A percentile compares a stretch with the other conserved stretches of the same genome.
These are phyloP conservation scores for Neodiprion fabricii DNA, from an alignment of 1,140 invertebrate genomes.

Conservation along the genomic window DNA sequence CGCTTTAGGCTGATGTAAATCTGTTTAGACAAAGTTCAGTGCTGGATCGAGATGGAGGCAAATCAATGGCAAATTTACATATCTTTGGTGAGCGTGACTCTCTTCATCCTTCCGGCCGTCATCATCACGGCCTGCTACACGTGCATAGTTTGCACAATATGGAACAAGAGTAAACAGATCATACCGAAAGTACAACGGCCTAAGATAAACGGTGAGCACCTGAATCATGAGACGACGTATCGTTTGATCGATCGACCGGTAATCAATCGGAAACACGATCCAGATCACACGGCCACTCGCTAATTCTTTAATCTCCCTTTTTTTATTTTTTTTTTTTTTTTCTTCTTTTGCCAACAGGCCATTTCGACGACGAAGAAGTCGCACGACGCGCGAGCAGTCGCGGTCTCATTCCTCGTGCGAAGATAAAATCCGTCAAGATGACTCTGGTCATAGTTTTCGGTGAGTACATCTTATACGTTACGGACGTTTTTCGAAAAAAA, in stretches of 20 bases:
- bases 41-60: slow-evolving; percentile 63
- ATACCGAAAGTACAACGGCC: background rate
- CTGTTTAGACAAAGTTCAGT: slow-evolving; percentile 54
- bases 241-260: no score
- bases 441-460: slow-evolving; percentile 71
- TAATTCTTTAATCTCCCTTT: no score
- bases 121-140: slow-evolving; percentile 69
- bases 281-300: no score
- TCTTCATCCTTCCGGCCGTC: slow-evolving; percentile 68
- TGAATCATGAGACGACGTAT: background rate
- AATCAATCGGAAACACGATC: no score
- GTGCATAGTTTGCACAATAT: slow-evolving; percentile 69
- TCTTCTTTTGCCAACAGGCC: background rate
- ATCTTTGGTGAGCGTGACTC: slow-evolving; percentile 58
- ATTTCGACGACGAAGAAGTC: slow-evolving; percentile 36
- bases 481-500: no score
- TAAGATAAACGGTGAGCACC: slow-evolving; percentile 2
- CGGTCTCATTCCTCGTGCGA: slow-evolving; percentile 70
- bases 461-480: slow-evolving; percentile 38
- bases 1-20: background rate
- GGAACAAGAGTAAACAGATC: slow-evolving; percentile 54
- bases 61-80: slow-evolving; percentile 68
- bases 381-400: slow-evolving; percentile 47
- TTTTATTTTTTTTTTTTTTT: no score
- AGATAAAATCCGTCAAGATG: slow-evolving; percentile 74